Evolutionary conservation across 2,888 invertebrate species (phyloP).

Genomic region (Diloba caeruleocephala): DNA sequence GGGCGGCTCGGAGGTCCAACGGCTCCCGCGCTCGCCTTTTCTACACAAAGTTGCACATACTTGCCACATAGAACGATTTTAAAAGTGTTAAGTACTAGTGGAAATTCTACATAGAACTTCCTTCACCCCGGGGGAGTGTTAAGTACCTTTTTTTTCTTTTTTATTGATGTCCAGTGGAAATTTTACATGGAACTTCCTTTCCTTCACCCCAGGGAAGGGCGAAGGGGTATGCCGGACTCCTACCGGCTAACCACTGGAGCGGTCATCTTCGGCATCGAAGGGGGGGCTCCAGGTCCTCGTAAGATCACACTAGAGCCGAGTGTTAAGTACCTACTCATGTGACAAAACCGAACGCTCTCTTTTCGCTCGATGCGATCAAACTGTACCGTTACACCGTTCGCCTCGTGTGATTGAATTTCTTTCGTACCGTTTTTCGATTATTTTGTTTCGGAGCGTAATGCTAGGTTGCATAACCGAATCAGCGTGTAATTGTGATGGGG

Average conservation of each 20-base stretch:
- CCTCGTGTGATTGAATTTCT: constrained; percentile 52
- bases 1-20: constrained; percentile 62
- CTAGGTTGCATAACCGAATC: constrained; percentile 72
- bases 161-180: too few relatives aligned
- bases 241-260: too few relatives aligned
- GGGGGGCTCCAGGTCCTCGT: too few relatives aligned
- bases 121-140: too few relatives aligned
- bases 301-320: too few relatives aligned
- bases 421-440: constrained; percentile 65
- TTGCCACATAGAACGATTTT: constrained; percentile 45
- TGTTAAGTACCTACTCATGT: too few relatives aligned
- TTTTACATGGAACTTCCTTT: too few relatives aligned
- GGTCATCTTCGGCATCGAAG: too few relatives aligned
- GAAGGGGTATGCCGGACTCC: too few relatives aligned
- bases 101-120: too few relatives aligned
- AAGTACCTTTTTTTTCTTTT: too few relatives aligned
- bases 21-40: constrained; percentile 63
- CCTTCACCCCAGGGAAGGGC: too few relatives aligned
- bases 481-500: constrained; percentile 70
- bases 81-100: constrained; percentile 54
- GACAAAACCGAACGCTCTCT: constrained; percentile 57
- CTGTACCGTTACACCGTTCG: constrained; percentile 58
- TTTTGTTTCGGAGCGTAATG: constrained; percentile 65
- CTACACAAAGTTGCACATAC: constrained; percentile 52
- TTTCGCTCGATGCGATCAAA: constrained; percentile 55